A percentile compares a stretch with the other conserved stretches of the same genome.
Conservation (phyloP, 92 coral and sea anemone species). For the Umimayanthus kanabou region DNA sequence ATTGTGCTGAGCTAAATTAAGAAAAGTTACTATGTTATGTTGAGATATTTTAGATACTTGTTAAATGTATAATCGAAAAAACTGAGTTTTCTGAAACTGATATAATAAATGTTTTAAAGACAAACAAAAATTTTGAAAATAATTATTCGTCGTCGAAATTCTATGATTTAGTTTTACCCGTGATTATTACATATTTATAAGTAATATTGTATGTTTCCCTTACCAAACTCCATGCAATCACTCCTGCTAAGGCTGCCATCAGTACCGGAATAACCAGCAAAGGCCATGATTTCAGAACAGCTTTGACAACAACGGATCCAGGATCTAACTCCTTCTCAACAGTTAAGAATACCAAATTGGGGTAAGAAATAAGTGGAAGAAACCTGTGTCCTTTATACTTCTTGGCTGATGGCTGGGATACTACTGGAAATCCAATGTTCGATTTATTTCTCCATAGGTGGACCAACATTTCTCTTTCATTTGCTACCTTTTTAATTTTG, state of each 20-base stretch:
- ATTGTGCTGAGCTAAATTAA: no score
- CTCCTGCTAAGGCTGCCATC: neutral
- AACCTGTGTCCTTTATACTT: neutral
- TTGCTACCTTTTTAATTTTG: neutral
- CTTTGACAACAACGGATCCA: neutral
- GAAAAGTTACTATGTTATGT: no score
- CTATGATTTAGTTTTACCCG: no score
- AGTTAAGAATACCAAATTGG: neutral
- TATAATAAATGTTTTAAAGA: no score
- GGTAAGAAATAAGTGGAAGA: neutral
- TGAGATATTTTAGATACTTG: no score
- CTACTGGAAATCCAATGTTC: neutral
- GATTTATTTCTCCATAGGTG: neutral
- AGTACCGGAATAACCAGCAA: neutral
- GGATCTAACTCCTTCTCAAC: neutral
- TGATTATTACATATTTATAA: no score
- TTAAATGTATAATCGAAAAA: no score
- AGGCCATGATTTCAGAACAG: slow-evolving; percentile 11
- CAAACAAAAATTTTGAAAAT: no score
- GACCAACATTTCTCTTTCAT: neutral
- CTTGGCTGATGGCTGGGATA: neutral
- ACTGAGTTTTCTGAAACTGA: no score
- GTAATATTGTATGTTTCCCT: neutral
- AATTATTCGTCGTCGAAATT: no score
- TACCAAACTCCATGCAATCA: neutral